Evolutionary conservation across 2,888 invertebrate genomes (phyloP).

Genomic region (Oscheius sp.): DNA sequence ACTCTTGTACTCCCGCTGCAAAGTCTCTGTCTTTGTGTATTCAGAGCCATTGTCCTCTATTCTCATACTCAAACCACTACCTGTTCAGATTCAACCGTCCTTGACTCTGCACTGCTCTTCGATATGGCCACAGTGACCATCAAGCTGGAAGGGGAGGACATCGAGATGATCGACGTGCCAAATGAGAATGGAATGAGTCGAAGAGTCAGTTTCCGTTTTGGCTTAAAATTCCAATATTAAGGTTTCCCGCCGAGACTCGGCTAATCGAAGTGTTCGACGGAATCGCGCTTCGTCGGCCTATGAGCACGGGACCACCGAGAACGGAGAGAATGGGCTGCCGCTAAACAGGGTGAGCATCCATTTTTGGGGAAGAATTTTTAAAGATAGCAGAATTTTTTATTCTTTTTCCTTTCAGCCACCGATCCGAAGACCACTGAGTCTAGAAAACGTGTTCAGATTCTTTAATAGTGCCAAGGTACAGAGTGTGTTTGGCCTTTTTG

Average conservation of each 20-base stretch:
- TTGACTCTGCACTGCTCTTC: neutral
- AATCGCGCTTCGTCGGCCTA: slow-evolving; percentile 32
- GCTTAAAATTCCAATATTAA: slow-evolving; percentile 2
- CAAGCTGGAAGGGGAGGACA: slow-evolving; percentile 35
- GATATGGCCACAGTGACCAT: slow-evolving; percentile 37
- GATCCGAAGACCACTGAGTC: slow-evolving; percentile 23
- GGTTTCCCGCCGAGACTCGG: slow-evolving; percentile 31
- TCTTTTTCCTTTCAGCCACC: slow-evolving; percentile 8
- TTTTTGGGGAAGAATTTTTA: neutral
- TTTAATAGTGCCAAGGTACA: slow-evolving; percentile 17
- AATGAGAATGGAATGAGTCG: neutral
- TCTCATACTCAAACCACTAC: neutral
- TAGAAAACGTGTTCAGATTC: slow-evolving; percentile 32
- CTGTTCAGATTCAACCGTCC: slow-evolving; percentile 11
- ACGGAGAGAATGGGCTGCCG: neutral
- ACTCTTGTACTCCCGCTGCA: neutral
- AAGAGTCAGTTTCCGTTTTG: neutral
- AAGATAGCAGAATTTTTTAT: neutral
- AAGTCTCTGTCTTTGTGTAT: neutral
- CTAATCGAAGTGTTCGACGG: slow-evolving; percentile 18
- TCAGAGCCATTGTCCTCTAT: neutral
- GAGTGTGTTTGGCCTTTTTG: too few species aligned
- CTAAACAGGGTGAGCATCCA: slow-evolving; percentile 7
- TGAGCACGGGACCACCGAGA: slow-evolving; percentile 5
- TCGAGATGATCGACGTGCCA: slow-evolving; percentile 15